Evolutionary conservation across 1,140 invertebrate species (phyloP), one percentile per base, ranked within the genome.

Genomic region (Fopius arisanus): DNA sequence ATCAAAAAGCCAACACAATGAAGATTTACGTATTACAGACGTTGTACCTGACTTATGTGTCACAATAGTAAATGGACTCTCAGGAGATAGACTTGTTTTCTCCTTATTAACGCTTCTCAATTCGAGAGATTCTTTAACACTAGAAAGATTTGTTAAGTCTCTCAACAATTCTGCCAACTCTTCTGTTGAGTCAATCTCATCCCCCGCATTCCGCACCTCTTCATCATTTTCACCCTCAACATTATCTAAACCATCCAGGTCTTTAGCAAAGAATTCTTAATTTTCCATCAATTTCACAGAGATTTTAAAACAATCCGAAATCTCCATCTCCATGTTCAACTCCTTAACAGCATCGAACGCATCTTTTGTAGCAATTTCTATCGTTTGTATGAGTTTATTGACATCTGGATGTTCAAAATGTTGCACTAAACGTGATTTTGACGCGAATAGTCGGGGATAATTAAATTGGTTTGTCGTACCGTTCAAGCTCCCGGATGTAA

Each of bases 401-500:
- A 43, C n/a, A 16, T 43, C 41, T 43, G 41, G 41, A 43, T 6
- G 41, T 16, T 43, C 41, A 43, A 14, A 43, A 10, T 14, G 9
- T 43, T 43, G 41, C n/a, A 43, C n/a, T n/a, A n/a, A n/a, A n/a
- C 29, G 29, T 31, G 7, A 43, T 43, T 43, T 43, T 10, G 40
- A 43, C 3, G 4, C 9, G n/a, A 12, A 3, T 43, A 43, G 12
- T 63, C 43, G 41, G 29, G 67, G 67, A 54, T 43, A 54, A 72
- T 75, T 66, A 65, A n/a, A 28, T 62, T 59, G 67, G 14, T 51
- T n/a, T 26, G 72, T 70, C 54, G 70, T 76, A 16, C 74, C 31
- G 16, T 79, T 66, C n/a, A 51, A 63, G 41, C 48, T 65, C 5
- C 59, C 62, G 29, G 59, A 51, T 4, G 71, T 26, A n/a, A 73